Evolutionary conservation across 2,113 vertebrate genomes (phyloP), one percentile per base, ranked within the genome.

Genomic region (Orthochromis indermauri): DNA sequence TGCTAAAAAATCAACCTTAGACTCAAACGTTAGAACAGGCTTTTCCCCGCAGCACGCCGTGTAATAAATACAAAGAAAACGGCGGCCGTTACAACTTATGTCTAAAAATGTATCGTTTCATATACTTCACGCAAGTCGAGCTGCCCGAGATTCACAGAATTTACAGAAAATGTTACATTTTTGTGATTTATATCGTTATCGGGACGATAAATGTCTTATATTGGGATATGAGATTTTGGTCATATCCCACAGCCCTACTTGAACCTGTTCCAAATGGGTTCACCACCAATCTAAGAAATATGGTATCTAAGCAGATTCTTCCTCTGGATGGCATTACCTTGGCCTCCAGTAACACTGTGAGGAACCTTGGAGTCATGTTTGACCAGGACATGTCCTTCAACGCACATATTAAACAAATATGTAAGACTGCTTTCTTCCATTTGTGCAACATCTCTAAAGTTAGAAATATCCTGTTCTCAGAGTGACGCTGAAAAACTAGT

Each of bases 241-340:
- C 51, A 10, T 53, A 53, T 53, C 5, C 0, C 19, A 53, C 9
- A 53, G 51, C 9, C 19, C 19, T 53, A 2, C 0, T n/a, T 51
- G 49, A 10, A 51, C 49, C 49, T 51, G 49, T 51, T 51, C 49
- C 49, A 51, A 51, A 51, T 9, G n/a, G 49, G 9, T 51, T n/a
- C 19, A n/a, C 49, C 49, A 51, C 19, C 1, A 53, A n/a, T 17
- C 45, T 49, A 8, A 47, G 45, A 49, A 17, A 49, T 1, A 49
- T 17, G 7, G 2, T 47, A 0, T 47, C 45, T 47, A 17, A 47
- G 0, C 45, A 47, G 45, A 47, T 17, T 47, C 45, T 47, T 17
- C 0, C 45, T 17, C 45, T 47, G 45, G 45, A 0, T 17, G 45
- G 45, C 45, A 47, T 47, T 47, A 47, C 45, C 45, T 47, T 8